Conservation (phyloP, 2,888 invertebrate genomes). For the Noctua janthina region DNA sequence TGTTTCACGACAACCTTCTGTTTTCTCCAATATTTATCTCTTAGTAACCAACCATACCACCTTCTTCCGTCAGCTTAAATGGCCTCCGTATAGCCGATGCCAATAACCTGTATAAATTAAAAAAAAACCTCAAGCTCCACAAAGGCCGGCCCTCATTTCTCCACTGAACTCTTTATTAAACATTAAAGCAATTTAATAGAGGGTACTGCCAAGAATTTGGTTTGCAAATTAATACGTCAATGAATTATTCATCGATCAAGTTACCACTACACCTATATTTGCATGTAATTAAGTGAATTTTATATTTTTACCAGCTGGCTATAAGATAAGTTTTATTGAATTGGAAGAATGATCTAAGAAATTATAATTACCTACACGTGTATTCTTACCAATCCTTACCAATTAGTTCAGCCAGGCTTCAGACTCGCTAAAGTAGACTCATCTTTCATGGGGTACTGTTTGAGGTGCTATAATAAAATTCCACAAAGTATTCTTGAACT, state of each 20-base stretch:
- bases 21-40: no score
- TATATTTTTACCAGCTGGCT: conserved; percentile 11
- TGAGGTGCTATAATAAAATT: no score
- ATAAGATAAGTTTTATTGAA: conserved; percentile 10
- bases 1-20: no score
- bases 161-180: conserved; percentile 47
- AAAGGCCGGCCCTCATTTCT: conserved; percentile 31
- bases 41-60: no score
- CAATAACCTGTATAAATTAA: conserved; percentile 28
- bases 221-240: conserved; percentile 63
- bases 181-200: conserved; percentile 47
- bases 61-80: background rate
- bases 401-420: no score
- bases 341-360: background rate
- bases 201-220: conserved; percentile 58
- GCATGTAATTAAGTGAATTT: conserved; percentile 55
- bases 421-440: no score
- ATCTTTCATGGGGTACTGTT: no score
- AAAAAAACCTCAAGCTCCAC: conserved; percentile 14
- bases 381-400: no score
- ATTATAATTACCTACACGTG: background rate
- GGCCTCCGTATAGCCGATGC: background rate
- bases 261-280: conserved; percentile 60
- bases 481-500: no score
- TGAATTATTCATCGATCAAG: conserved; percentile 64